Conservation (phyloP, 2,797 vertebrate species). For the Babyrousa celebensis region DNA sequence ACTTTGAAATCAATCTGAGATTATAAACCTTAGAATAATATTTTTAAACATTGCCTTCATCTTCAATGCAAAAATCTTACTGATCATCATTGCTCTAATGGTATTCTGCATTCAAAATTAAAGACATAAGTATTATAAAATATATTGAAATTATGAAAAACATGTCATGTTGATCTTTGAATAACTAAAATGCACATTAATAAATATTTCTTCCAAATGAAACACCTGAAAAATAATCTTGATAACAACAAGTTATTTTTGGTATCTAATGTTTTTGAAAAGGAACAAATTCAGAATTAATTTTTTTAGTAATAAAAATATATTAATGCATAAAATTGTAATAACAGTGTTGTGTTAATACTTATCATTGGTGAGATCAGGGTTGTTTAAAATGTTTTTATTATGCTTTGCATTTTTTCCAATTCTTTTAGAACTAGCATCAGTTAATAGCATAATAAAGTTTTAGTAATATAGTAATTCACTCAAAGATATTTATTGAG, state of each 20-base stretch:
- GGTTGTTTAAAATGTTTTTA: neutral
- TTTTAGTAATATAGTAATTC: neutral
- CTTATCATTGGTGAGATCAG: neutral
- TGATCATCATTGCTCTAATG: constrained; percentile 72
- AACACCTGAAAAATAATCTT: constrained; percentile 54
- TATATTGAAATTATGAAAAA: constrained; percentile 72
- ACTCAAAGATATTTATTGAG: constrained; percentile 30
- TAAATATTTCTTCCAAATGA: constrained; percentile 65
- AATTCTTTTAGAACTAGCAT: neutral
- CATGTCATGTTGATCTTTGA: constrained; percentile 61
- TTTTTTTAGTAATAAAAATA: neutral
- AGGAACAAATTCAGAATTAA: neutral
- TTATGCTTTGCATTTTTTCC: neutral
- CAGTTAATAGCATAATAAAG: neutral
- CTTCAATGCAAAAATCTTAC: constrained; percentile 48
- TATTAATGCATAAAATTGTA: neutral
- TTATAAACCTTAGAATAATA: constrained; percentile 73
- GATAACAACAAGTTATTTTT: neutral
- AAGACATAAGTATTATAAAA: constrained; percentile 77
- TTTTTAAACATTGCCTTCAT: constrained; percentile 77
- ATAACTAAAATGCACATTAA: constrained; percentile 63
- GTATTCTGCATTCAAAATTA: constrained; percentile 76
- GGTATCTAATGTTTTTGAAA: neutral
- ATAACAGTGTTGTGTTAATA: neutral
- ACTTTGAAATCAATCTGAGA: constrained; percentile 78